A percentile compares a stretch with the other conserved stretches of the same genome.
These are phyloP conservation scores for Silurus meridionalis DNA, from an alignment of 2,113 vertebrate species.

Conservation along the genomic window DNA sequence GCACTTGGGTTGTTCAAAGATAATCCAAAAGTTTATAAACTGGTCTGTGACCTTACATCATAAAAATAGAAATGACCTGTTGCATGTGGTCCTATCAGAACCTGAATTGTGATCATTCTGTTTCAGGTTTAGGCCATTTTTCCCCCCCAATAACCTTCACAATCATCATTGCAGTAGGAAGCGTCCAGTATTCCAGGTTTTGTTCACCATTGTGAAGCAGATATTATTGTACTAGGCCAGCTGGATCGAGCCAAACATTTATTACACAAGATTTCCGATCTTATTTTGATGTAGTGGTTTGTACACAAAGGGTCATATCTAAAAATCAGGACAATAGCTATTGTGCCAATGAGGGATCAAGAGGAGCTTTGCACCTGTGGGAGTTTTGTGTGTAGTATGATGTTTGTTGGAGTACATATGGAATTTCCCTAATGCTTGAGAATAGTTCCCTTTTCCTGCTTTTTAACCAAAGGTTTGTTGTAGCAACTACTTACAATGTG, in stretches of 20 bases:
- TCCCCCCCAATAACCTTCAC: neutral
- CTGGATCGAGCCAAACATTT: constrained; percentile 60
- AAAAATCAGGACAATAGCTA: constrained; percentile 75
- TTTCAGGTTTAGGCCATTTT: constrained; percentile 6
- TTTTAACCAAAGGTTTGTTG: constrained; percentile 61
- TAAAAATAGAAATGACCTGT: neutral
- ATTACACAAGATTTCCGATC: constrained; percentile 68
- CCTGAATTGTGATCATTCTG: neutral
- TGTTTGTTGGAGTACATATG: constrained; percentile 54
- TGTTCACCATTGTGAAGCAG: constrained; percentile 49
- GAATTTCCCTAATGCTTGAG: constrained; percentile 66
- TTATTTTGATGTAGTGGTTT: constrained; percentile 62
- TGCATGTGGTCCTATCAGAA: neutral
- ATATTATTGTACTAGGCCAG: constrained; percentile 68
- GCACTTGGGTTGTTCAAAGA: neutral
- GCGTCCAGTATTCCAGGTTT: constrained; percentile 51
- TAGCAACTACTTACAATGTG: constrained; percentile 64
- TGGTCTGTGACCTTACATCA: neutral
- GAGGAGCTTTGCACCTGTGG: constrained; percentile 64
- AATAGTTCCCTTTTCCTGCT: constrained; percentile 67
- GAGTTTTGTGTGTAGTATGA: constrained; percentile 30
- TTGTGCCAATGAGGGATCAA: constrained; percentile 63
- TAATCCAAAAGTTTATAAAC: neutral
- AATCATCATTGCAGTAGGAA: neutral
- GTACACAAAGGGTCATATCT: constrained; percentile 58